Conservation (phyloP, 2,797 vertebrate genomes). For the Anguilla marmorata region DNA sequence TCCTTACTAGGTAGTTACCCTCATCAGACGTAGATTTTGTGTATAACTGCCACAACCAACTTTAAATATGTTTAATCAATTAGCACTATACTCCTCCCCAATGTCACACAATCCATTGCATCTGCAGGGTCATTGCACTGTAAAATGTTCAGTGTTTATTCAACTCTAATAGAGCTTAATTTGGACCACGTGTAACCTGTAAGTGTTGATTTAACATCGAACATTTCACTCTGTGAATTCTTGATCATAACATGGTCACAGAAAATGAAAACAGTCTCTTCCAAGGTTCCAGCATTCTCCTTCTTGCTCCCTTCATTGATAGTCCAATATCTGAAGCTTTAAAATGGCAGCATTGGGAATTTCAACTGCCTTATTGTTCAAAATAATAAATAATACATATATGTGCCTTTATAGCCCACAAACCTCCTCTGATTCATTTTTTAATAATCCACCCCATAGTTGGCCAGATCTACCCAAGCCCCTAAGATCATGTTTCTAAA, state of each 20-base stretch:
- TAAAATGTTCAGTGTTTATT: no score
- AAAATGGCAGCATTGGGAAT: neutral
- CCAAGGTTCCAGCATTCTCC: neutral
- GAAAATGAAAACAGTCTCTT: neutral
- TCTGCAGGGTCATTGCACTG: no score
- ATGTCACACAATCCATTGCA: no score
- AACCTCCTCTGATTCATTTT: neutral
- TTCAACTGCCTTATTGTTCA: neutral
- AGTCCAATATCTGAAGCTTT: neutral
- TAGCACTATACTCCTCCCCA: no score
- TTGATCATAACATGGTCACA: neutral
- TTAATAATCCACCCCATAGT: neutral
- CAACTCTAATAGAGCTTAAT: no score
- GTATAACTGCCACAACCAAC: no score
- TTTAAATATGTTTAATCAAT: no score
- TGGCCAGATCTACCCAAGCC: constrained; percentile 23
- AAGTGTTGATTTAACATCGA: no score
- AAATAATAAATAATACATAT: neutral
- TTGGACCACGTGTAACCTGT: no score
- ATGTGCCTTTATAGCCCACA: neutral
- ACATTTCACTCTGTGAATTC: neutral
- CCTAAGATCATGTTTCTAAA: constrained; percentile 38
- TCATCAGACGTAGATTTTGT: no score
- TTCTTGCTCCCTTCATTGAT: neutral
- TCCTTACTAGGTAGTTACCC: no score